Base-by-base conservation (phyloP, 2,888 invertebrate species). In the Gordius sp. region DNA sequence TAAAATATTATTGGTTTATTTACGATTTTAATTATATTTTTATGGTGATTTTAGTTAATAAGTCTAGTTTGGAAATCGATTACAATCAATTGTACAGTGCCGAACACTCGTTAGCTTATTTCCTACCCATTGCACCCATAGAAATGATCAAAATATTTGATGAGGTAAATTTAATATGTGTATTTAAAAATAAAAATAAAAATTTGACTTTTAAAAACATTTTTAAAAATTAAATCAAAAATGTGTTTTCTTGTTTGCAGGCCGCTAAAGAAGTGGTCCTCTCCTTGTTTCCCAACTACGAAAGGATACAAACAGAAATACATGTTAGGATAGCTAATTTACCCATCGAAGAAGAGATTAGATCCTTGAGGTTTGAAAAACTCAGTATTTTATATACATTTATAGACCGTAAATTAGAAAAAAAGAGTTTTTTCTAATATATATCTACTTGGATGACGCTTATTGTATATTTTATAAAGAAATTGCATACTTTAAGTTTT, bases 61-160 rank as follows among this genome's bases (percentile, higher is more conserved):
- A 69, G 64, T 76, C 82, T 0, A 86, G 85, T 56, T 80, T 93
- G 67, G 79, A 81, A 52, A 82, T 97, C 0, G 87, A 91, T 64
- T 97, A 89, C 70, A 80, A 83, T 55, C 78, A 81, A 63, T 72
- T 99, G 61, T 89, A 87, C 0, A 75, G 80, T 56, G 78, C 81
- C 63, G 87, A 89, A 66, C 85, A 87, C 67, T 84, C 85, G 1
- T 72, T 97, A 54, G 91, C 91, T 0, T 93, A 85, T 69, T 97
- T 99, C 68, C 68, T 97, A 56, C 93, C 93, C 0, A 93, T 97
- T 69, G 93, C 93, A 0, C 97, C 97, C 0, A 77, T 80, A 61
- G 87, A 91, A 72, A 85, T 93, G 81, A 71, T 93, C n/a, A 79
- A 81, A 67, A 85, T 89, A 61, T 86, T 93, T 68, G 85, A 91